phyloP scores from a whole-genome alignment of 2,888 invertebrate genomes.

The Brachyptera putata region DNA sequence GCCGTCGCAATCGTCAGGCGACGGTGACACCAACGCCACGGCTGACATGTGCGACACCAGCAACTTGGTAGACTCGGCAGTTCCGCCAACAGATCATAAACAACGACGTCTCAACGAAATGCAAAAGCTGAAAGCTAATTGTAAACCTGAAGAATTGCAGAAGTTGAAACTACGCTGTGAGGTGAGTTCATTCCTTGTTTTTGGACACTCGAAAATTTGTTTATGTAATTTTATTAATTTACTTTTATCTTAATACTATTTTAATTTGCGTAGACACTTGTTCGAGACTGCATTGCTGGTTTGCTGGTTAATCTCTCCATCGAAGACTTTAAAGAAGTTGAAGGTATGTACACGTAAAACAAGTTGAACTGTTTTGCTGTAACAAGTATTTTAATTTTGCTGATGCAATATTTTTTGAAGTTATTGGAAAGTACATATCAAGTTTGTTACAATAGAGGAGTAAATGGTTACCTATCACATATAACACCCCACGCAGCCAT shows the following conservation, averaged over 20 bases:
- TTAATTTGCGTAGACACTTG: conserved; percentile 54
- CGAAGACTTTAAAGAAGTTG: conserved; percentile 80
- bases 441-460: background rate
- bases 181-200: conserved; percentile 37
- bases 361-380: background rate
- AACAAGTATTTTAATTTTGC: no score
- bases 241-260: no score
- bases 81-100: conserved; percentile 62
- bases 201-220: background rate
- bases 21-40: conserved; percentile 37
- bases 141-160: conserved; percentile 73
- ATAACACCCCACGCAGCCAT: no score
- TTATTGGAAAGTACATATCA: no score
- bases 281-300: conserved; percentile 78
- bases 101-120: conserved; percentile 64
- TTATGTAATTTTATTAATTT: no score
- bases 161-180: conserved; percentile 69
- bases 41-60: conserved; percentile 29
- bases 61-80: conserved; percentile 61
- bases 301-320: conserved; percentile 73
- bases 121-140: conserved; percentile 70
- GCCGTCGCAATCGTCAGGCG: background rate
- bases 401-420: no score
- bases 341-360: conserved; percentile 56
- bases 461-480: background rate